A percentile compares a stretch with the other conserved stretches of the same genome.
These are phyloP conservation scores for Alsophila aescularia DNA, from an alignment of 2,888 invertebrate genomes.

Conservation along the genomic window DNA sequence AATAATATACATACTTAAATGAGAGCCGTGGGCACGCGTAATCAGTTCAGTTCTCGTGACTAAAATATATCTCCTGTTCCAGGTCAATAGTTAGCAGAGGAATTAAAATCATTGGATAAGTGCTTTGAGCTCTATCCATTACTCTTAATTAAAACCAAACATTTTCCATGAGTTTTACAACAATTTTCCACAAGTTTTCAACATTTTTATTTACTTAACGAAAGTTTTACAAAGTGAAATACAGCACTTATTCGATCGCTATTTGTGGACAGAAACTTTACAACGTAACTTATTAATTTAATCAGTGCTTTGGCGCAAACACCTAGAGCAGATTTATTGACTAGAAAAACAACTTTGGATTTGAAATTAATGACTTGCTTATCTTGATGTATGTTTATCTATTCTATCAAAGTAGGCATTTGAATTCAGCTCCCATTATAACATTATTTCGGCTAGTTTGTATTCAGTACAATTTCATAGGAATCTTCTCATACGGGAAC, in stretches of 20 bases:
- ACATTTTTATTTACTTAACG: not conserved
- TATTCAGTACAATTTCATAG: too few relatives aligned
- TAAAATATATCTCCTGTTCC: constrained; percentile 1
- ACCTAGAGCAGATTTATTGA: constrained; percentile 9
- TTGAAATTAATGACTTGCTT: not conserved
- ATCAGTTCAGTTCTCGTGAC: not conserved
- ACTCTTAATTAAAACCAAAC: constrained; percentile 30
- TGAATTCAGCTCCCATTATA: too few relatives aligned
- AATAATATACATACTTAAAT: too few relatives aligned
- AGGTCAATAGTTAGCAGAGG: not conserved
- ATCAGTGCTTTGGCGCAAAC: constrained; percentile 9
- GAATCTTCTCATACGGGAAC: too few relatives aligned
- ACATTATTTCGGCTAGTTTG: too few relatives aligned
- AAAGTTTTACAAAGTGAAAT: constrained; percentile 26
- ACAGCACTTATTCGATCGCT: constrained; percentile 37
- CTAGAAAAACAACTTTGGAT: not conserved
- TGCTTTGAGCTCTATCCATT: constrained; percentile 25
- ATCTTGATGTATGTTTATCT: not conserved
- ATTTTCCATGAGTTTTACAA: constrained; percentile 2
- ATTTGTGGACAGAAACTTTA: constrained; percentile 33
- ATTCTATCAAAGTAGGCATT: too few relatives aligned
- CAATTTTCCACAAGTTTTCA: not conserved
- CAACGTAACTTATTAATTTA: constrained; percentile 22
- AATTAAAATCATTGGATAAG: constrained; percentile 24
- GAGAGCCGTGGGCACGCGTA: too few relatives aligned